Evolutionary conservation across 2,797 vertebrate genomes (phyloP).

Genomic region (Sebastes cheni): DNA sequence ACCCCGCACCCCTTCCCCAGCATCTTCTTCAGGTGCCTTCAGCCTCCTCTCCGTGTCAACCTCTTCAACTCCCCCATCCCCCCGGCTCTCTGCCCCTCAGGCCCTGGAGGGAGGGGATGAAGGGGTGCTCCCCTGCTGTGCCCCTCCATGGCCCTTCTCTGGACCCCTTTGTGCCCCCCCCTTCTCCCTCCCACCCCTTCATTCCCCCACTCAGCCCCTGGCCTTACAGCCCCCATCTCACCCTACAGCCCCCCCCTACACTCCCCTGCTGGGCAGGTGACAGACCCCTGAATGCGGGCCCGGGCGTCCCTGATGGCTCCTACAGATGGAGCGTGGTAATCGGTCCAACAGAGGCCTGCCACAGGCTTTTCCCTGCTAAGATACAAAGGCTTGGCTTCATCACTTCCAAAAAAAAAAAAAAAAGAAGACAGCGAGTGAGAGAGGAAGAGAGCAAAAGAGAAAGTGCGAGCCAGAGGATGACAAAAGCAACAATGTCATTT

Average conservation of each 20-base stretch:
- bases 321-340: slow-evolving; percentile 99
- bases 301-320: slow-evolving; percentile 97
- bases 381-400: slow-evolving; percentile 88
- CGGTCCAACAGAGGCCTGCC: slow-evolving; percentile 97
- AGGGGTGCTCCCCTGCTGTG: slow-evolving; percentile 84
- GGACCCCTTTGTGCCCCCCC: slow-evolving; percentile 81
- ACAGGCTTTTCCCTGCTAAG: slow-evolving; percentile 89
- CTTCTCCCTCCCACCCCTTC: slow-evolving; percentile 70
- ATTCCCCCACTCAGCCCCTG: slow-evolving; percentile 81
- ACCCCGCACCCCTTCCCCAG: slow-evolving; percentile 41
- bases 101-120: slow-evolving; percentile 79
- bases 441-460: slow-evolving; percentile 76
- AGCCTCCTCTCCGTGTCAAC: slow-evolving; percentile 67
- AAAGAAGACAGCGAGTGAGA: slow-evolving; percentile 58
- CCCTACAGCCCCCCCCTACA: slow-evolving; percentile 76
- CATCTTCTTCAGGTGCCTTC: slow-evolving; percentile 86
- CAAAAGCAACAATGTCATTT: slow-evolving; percentile 97
- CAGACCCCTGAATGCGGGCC: slow-evolving; percentile 95
- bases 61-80: slow-evolving; percentile 59
- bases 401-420: slow-evolving; percentile 73
- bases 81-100: slow-evolving; percentile 73
- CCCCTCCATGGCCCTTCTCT: slow-evolving; percentile 85
- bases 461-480: slow-evolving; percentile 91
- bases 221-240: slow-evolving; percentile 80
- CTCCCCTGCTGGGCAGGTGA: slow-evolving; percentile 99